Evolutionary conservation across 2,888 invertebrate genomes (phyloP).

Genomic region (Cephus pygmeus): DNA sequence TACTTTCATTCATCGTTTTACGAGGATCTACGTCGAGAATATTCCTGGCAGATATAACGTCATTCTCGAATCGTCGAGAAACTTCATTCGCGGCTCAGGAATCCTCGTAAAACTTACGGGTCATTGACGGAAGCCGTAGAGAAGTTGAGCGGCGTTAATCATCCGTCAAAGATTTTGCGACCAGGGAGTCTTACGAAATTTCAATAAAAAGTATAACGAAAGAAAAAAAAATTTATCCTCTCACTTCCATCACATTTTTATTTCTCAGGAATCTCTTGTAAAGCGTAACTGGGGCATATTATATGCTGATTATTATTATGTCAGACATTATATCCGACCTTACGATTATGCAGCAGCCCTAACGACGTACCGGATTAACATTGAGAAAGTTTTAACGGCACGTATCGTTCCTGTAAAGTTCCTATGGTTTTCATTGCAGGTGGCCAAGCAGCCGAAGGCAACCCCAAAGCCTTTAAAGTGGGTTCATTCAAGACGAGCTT

Average conservation of each 20-base stretch:
- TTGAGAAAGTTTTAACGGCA: conserved; percentile 6
- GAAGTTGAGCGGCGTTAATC: background rate
- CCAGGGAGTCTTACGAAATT: background rate
- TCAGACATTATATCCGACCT: background rate
- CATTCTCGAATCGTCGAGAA: background rate
- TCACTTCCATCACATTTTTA: background rate
- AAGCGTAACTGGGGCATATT: background rate
- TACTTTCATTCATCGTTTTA: background rate
- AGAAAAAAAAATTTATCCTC: background rate
- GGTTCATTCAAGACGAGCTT: conserved; percentile 12
- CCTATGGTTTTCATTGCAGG: background rate
- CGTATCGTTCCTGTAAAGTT: background rate
- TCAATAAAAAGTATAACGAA: background rate
- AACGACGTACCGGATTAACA: conserved; percentile 2
- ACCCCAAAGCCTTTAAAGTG: conserved; percentile 6
- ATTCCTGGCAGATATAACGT: background rate
- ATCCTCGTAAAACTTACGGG: background rate
- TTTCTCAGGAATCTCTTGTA: background rate
- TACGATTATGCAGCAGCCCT: conserved; percentile 1
- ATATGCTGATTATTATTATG: background rate
- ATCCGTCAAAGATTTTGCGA: background rate
- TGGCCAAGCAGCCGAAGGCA: background rate
- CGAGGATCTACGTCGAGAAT: background rate
- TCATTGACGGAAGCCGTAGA: background rate
- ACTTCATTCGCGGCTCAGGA: background rate